Base-by-base conservation (phyloP, 2,113 vertebrate genomes). In the Zootoca vivipara region DNA sequence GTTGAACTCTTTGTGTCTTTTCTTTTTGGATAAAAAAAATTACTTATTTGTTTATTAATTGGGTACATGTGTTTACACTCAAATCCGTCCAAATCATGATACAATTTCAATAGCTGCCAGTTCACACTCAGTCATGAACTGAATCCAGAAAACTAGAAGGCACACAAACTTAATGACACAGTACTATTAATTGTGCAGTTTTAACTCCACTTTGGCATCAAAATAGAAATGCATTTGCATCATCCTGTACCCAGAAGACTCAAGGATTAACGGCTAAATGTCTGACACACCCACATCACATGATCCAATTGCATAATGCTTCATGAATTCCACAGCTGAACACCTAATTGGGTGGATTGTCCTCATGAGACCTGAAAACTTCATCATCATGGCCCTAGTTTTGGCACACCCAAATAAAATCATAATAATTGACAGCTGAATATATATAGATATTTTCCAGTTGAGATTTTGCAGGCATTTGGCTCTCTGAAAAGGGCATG, bases 351-450 rank as follows among this genome's bases (percentile, higher is more conserved):
- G 72, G 62, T 75, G 74, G 64, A 69, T 77, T 69, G 65, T 69
- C n/a, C 38, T 82, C 1, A 1, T 13, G 8, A 22, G 56, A 38
- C 65, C 82, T 89, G 85, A 81, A 78, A 91, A 70, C 35, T 75
- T 85, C 80, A 42, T 80, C 1, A 0, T 58, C 40, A 38, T 28
- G 62, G 72, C 72, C 0, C 0, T 38, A 75, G 30, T 22, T 69
- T 81, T 85, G 86, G 62, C 89, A 94, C 83, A 78, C 77, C 81
- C 82, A 78, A 20, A 42, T 70, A 15, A 42, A 84, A 75, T 16
- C 28, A 33, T 90, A 81, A 78, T 67, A 52, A 82, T 64, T 72
- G 40, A 33, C 35, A 83, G 5, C 35, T 86, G n/a, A 62, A 46
- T 65, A 13, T 18, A 52, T 52, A 52, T 52, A 52, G 46, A 52